Evolutionary conservation across 2,888 invertebrate genomes (phyloP).

Genomic region (Lissocephala sabroskyi): DNA sequence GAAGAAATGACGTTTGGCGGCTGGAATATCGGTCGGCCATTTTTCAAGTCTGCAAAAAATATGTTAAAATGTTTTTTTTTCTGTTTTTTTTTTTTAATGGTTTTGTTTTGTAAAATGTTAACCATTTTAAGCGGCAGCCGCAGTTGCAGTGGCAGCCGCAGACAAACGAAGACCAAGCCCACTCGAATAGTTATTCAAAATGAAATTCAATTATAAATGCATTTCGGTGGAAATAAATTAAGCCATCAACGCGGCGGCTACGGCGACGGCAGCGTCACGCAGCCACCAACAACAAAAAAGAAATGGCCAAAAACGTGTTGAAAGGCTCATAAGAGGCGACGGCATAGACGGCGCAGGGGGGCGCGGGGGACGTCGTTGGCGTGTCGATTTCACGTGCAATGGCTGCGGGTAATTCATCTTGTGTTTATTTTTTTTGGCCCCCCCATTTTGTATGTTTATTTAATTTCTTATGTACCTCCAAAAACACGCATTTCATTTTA

Average conservation of each 20-base stretch:
- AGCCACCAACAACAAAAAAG: conserved; percentile 20
- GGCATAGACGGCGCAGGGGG: no score
- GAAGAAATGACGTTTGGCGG: no score
- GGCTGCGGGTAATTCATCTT: conserved; percentile 67
- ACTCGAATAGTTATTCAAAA: conserved; percentile 37
- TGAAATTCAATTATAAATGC: conserved; percentile 57
- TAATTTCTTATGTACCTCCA: conserved; percentile 1
- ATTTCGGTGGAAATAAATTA: conserved; percentile 50
- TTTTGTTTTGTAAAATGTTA: conserved; percentile 36
- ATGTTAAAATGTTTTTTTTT: conserved; percentile 9
- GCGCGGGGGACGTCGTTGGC: no score
- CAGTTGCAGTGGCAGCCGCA: conserved; percentile 22
- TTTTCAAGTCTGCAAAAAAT: no score
- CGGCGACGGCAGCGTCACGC: conserved; percentile 33
- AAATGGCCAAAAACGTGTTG: conserved; percentile 54
- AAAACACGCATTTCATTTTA: background rate
- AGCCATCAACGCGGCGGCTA: conserved; percentile 47
- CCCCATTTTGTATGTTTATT: conserved; percentile 28
- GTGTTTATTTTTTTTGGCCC: conserved; percentile 25
- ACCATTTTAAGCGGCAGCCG: conserved; percentile 18
- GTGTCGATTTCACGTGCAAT: conserved; percentile 66
- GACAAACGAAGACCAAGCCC: no score
- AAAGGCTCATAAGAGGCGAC: conserved; percentile 32
- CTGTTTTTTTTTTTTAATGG: conserved; percentile 39
- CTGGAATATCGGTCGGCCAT: conserved; percentile 1